Evolutionary conservation across 23 tunicate species (phyloP).

Genomic region (Aplidium turbinatum): DNA sequence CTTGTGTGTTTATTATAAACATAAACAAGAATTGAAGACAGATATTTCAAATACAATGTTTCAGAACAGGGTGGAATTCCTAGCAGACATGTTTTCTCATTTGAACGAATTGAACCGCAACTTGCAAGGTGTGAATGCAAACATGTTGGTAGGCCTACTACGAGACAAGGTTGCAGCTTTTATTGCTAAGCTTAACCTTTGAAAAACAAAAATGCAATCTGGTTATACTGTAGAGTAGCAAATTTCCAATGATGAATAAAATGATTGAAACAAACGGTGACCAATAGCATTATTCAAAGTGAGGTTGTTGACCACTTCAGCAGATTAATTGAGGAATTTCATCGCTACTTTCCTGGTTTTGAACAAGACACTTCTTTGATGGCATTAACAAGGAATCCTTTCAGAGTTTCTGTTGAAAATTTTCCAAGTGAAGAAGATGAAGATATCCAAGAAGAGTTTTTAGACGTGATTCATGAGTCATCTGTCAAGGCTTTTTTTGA

Average conservation of each 20-base stretch:
- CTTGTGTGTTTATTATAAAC: constrained; percentile 36
- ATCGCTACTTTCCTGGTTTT: constrained; percentile 50
- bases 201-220: constrained; percentile 30
- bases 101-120: constrained; percentile 51
- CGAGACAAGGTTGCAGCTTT: constrained; percentile 38
- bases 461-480: constrained; percentile 54
- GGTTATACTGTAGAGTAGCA: constrained; percentile 28
- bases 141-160: constrained; percentile 20
- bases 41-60: constrained; percentile 32
- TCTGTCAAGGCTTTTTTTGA: constrained; percentile 50
- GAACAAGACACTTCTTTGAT: constrained; percentile 53
- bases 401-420: constrained; percentile 57
- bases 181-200: constrained; percentile 32
- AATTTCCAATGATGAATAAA: constrained; percentile 39
- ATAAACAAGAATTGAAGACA: constrained; percentile 33
- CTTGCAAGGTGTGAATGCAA: constrained; percentile 47
- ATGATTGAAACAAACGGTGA: constrained; percentile 41
- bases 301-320: constrained; percentile 33
- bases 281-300: constrained; percentile 18
- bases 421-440: constrained; percentile 8
- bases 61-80: constrained; percentile 50
- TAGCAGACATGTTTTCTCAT: constrained; percentile 60
- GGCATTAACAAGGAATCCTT: constrained; percentile 46
- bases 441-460: constrained; percentile 35
- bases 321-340: constrained; percentile 51